Percentiles rank a stretch among this genome's conserved stretches.
Evolutionary conservation across 2,797 vertebrate genomes (phyloP).

Genomic region (Gorsachius magnificus): DNA sequence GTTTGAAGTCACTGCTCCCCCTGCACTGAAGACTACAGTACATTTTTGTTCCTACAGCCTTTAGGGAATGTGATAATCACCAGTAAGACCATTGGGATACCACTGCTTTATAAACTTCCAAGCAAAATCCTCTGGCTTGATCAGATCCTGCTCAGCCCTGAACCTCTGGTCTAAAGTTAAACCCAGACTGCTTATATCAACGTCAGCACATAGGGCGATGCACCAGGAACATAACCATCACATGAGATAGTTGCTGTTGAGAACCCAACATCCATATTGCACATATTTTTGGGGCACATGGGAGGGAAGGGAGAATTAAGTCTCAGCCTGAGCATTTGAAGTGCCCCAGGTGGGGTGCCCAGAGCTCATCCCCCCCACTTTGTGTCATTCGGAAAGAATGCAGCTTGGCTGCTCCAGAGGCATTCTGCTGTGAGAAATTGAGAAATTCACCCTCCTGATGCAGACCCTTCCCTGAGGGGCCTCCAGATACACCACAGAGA

Average conservation of each 20-base stretch:
- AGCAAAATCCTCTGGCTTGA: neutral
- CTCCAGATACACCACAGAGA: neutral
- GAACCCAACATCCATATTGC: rapidly evolving
- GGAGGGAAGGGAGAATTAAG: neutral
- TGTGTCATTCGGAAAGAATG: neutral
- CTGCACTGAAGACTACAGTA: neutral
- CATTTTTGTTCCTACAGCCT: neutral
- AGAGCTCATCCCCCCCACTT: neutral
- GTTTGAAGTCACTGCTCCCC: neutral
- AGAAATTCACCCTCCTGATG: neutral
- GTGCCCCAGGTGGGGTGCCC: rapidly evolving
- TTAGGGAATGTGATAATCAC: too few relatives aligned
- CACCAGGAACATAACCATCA: neutral
- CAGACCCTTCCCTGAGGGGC: neutral
- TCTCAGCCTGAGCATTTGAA: rapidly evolving
- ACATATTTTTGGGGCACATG: rapidly evolving
- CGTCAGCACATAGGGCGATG: rapidly evolving
- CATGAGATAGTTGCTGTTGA: rapidly evolving
- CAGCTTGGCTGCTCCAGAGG: neutral
- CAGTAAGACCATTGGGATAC: neutral
- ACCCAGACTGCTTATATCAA: rapidly evolving
- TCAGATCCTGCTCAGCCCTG: neutral
- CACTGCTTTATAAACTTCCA: neutral
- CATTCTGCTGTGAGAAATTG: neutral
- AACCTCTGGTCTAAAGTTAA: neutral